Evolutionary conservation across 2,888 invertebrate species (phyloP).

Genomic region (Dasypolia templi): DNA sequence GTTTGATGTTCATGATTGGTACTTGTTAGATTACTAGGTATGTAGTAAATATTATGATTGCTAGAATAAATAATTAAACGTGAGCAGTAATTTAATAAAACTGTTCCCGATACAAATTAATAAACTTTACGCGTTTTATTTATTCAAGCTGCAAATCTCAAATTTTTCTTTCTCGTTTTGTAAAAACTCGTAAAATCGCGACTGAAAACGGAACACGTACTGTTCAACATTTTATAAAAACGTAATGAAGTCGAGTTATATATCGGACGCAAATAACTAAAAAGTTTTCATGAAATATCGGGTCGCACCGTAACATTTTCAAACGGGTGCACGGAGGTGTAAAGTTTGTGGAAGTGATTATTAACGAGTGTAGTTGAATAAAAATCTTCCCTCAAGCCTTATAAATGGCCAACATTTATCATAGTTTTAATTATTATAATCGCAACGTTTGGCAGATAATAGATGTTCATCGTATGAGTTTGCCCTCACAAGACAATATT

Average conservation of each 20-base stretch:
- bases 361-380: background rate
- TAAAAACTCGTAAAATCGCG: conserved; percentile 5
- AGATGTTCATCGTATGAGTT: background rate
- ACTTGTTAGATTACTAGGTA: background rate
- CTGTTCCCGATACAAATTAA: background rate
- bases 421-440: background rate
- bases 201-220: background rate
- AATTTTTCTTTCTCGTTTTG: conserved; percentile 3
- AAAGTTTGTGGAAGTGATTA: background rate
- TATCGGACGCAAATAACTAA: background rate
- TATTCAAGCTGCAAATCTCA: background rate
- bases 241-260: conserved; percentile 16
- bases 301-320: background rate
- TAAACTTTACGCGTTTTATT: background rate
- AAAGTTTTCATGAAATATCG: conserved; percentile 1
- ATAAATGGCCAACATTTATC: background rate
- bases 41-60: background rate
- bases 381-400: background rate
- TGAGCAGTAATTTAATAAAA: background rate
- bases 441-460: background rate
- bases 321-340: background rate
- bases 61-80: background rate
- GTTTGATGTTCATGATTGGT: background rate
- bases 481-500: background rate
- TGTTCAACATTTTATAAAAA: conserved; percentile 7